Percentiles rank a stretch among this genome's conserved stretches.
phyloP scores from a whole-genome alignment of 2,113 vertebrate species.

The Callopanchax toddi region DNA sequence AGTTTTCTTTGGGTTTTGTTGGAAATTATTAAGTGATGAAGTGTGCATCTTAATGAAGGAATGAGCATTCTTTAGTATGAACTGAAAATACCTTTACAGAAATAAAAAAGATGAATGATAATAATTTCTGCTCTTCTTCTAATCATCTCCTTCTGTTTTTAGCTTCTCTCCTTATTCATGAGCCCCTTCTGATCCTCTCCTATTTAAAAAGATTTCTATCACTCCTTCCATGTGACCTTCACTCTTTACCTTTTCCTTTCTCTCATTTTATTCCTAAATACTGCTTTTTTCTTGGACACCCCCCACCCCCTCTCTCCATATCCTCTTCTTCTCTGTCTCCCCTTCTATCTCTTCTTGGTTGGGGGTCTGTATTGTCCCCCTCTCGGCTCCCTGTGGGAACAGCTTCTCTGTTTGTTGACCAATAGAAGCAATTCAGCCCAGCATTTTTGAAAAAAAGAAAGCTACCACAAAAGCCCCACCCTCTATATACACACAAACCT shows the following conservation, averaged over 20 bases:
- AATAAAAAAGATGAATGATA: no score
- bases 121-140: no score
- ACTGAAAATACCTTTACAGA: no score
- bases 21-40: no score
- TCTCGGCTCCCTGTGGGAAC: slow-evolving; percentile 88
- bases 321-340: slow-evolving; percentile 83
- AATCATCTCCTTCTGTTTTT: no score
- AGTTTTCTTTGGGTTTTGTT: no score
- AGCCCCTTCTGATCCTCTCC: no score
- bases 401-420: slow-evolving; percentile 97
- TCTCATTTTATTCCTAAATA: neutral
- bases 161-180: no score
- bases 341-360: slow-evolving; percentile 74
- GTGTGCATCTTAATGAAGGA: no score
- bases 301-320: slow-evolving; percentile 80
- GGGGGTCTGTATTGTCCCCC: slow-evolving; percentile 57
- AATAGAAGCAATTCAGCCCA: slow-evolving; percentile 97
- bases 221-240: no score
- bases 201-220: neutral
- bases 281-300: slow-evolving; percentile 46
- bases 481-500: slow-evolving; percentile 20
- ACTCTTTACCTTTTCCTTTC: neutral
- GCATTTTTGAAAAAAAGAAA: slow-evolving; percentile 87
- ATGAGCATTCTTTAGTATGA: no score
- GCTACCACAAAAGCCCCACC: slow-evolving; percentile 88